Evolutionary conservation across 1,140 invertebrate genomes (phyloP).

Genomic region (Ganaspis sp.): DNA sequence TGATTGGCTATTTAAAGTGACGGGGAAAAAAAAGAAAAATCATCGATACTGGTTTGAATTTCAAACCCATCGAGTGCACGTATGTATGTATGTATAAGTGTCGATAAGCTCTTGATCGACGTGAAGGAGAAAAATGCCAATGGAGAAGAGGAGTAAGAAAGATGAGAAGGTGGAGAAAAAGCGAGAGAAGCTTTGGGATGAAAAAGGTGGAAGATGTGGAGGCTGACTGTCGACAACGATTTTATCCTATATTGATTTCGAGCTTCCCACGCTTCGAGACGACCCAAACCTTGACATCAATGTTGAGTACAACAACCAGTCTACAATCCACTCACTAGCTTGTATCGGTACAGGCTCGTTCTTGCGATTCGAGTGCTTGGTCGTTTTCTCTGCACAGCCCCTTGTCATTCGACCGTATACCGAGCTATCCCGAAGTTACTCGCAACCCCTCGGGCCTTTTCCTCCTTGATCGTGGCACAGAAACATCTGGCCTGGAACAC

Average conservation of each 20-base stretch:
- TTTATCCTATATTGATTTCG: slow-evolving; percentile 65
- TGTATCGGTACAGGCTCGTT: neutral
- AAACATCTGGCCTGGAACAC: slow-evolving; percentile 64
- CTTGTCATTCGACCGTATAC: slow-evolving; percentile 42
- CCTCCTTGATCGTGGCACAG: slow-evolving; percentile 54
- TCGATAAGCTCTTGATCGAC: neutral
- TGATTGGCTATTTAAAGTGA: no score
- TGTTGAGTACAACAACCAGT: slow-evolving; percentile 40
- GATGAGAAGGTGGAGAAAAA: neutral
- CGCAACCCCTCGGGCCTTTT: slow-evolving; percentile 45
- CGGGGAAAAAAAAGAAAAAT: no score
- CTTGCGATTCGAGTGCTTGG: neutral
- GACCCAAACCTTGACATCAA: slow-evolving; percentile 64
- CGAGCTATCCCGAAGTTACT: slow-evolving; percentile 31
- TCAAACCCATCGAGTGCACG: neutral
- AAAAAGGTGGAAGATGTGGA: neutral
- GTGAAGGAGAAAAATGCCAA: neutral
- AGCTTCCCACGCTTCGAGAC: slow-evolving; percentile 53
- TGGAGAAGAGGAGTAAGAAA: neutral
- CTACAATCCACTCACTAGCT: neutral
- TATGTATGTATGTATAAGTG: neutral
- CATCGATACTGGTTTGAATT: neutral
- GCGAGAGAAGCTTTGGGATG: neutral
- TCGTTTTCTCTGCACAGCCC: slow-evolving; percentile 33
- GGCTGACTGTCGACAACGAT: slow-evolving; percentile 51